These are phyloP conservation scores for Halcyon malimbica DNA, from an alignment of 2,113 vertebrate genomes.

Conservation along the genomic window DNA sequence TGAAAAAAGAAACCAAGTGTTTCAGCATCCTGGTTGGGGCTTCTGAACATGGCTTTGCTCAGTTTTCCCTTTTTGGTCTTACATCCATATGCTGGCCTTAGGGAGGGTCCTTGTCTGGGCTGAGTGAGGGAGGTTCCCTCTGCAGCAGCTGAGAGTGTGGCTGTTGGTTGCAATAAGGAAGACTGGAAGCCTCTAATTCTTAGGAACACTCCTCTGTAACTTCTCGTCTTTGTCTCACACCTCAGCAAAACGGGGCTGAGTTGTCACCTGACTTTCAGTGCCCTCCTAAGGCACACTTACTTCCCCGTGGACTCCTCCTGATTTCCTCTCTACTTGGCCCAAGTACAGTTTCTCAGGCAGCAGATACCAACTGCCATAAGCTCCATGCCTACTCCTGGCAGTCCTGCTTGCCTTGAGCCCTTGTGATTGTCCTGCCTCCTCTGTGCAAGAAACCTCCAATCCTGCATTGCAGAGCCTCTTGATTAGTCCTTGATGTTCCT, in stretches of 20 bases:
- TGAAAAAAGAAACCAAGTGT: not conserved
- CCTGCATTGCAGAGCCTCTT: not conserved
- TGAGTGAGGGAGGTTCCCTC: not conserved
- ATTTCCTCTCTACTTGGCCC: not conserved
- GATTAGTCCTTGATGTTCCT: not conserved
- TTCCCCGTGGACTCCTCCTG: not conserved
- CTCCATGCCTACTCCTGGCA: not conserved
- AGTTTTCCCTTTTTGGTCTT: not conserved
- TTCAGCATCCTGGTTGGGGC: not conserved
- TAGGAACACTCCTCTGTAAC: not conserved
- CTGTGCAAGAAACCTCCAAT: not conserved
- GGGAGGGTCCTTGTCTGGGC: not conserved
- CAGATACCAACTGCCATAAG: not conserved
- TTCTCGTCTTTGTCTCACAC: not conserved
- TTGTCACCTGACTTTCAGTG: not conserved
- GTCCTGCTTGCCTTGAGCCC: not conserved
- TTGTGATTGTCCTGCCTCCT: not conserved
- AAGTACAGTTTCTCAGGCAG: not conserved
- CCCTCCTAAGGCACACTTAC: fast-evolving
- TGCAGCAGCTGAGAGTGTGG: not conserved
- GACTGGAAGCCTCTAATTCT: not conserved
- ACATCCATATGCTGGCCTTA: not conserved
- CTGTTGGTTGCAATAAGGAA: not conserved
- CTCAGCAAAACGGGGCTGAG: not conserved
- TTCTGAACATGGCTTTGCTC: not conserved